Evolutionary conservation across 2,797 vertebrate species (phyloP).

Genomic region (Podargus strigoides): DNA sequence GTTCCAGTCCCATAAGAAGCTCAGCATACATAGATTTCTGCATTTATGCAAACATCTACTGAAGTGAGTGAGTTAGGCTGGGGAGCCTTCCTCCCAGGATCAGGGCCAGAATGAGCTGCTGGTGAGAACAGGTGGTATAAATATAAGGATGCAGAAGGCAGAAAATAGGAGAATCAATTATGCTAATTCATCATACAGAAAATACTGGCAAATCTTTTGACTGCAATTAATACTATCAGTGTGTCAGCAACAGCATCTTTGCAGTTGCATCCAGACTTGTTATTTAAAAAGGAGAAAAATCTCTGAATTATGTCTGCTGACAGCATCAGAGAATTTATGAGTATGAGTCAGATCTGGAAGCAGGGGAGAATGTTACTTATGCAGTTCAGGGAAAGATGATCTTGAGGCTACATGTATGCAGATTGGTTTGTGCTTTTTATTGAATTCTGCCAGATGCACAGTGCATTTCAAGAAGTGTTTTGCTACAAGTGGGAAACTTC

Average conservation of each 20-base stretch:
- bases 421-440: neutral
- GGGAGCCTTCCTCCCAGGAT: neutral
- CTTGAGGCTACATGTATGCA: neutral
- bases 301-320: neutral
- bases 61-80: neutral
- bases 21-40: neutral
- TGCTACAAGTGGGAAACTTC: neutral
- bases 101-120: constrained; percentile 2
- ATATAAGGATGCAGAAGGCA: neutral
- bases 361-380: neutral
- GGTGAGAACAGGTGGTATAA: neutral
- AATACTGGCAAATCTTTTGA: neutral
- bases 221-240: neutral
- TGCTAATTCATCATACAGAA: neutral
- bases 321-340: neutral
- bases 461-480: neutral
- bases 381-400: neutral
- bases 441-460: neutral
- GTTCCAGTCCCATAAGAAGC: neutral
- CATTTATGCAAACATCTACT: neutral
- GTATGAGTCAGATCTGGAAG: neutral
- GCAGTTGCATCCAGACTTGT: neutral
- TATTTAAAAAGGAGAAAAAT: neutral
- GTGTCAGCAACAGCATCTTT: neutral
- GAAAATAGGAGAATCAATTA: neutral